Conservation (phyloP, 2,113 vertebrate species). For the Gracilinanus agilis region DNA sequence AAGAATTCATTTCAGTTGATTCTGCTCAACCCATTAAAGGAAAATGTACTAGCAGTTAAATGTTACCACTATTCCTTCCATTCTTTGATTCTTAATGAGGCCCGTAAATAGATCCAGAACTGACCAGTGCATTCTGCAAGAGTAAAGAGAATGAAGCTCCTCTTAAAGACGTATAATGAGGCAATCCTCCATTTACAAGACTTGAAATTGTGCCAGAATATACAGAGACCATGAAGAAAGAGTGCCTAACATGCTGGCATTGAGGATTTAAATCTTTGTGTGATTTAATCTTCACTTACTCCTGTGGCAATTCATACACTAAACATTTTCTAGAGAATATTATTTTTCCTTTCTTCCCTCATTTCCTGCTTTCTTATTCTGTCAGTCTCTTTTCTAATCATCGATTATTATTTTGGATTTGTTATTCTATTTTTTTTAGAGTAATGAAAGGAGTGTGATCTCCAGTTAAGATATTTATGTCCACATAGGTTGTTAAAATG, state of each 20-base stretch:
- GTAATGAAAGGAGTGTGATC: neutral
- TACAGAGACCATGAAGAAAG: neutral
- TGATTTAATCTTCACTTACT: conserved; percentile 56
- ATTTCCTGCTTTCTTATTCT: conserved; percentile 49
- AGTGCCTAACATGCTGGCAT: neutral
- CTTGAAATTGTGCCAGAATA: conserved; percentile 34
- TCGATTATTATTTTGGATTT: conserved; percentile 57
- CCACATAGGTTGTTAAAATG: neutral
- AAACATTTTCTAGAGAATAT: neutral
- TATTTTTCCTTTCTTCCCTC: neutral
- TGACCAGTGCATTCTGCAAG: conserved; percentile 39
- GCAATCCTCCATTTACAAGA: conserved; percentile 19
- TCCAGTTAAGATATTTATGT: neutral
- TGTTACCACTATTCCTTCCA: neutral
- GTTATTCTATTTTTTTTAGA: conserved; percentile 27
- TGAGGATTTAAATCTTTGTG: neutral
- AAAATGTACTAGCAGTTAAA: neutral
- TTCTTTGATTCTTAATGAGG: conserved; percentile 20
- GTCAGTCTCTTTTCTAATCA: conserved; percentile 61
- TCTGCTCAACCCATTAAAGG: neutral
- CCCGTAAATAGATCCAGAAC: conserved; percentile 4
- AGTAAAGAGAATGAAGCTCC: conserved; percentile 19
- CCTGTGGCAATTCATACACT: neutral
- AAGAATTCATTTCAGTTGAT: neutral
- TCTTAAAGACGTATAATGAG: conserved; percentile 8